Base-by-base conservation (phyloP, 1,140 invertebrate species). In the Neoseiulus cucumeris region DNA sequence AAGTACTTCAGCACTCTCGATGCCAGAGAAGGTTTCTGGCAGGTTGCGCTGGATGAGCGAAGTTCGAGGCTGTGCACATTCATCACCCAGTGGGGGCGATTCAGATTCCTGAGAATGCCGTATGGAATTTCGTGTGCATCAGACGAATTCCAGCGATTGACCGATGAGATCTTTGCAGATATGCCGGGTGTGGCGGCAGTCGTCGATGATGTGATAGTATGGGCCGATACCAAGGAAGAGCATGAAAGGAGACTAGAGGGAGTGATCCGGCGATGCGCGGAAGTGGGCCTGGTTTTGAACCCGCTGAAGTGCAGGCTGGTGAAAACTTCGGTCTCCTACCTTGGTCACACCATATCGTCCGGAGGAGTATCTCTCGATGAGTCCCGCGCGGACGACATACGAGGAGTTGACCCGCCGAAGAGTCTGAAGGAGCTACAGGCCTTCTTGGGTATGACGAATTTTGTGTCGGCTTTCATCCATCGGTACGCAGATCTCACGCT, bases 1-100 rank as follows among this genome's bases (percentile, higher is more conserved):
- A 39, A 39, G 33, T 39, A 6, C 33, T 39, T 39, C 33, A 6
- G 55, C 22, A 70, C 55, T 7, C 18, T 76, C 9, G 73, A 76
- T 66, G 68, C 71, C 1, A 70, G 70, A 51, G 66, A 71, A 25
- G 74, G 74, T 17, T 75, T 73, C 69, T 75, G 72, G 70, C 71
- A 71, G 41, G 42, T 74, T 7, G 44, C 68, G 7, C 66, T 74
- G 6, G 70, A 73, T 12, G 67, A 55, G 28, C 59, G 47, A 25
- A 64, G 66, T n/a, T 66, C 64, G 30, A 70, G 71, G 44, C 64
- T 69, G 2, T 69, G 68, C 9, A 72, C 71, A 0, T 69, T 71
- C 64, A 72, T 70, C 33, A 70, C 66, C 1, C 70, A 70, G 22
- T 72, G 70, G 71, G 72, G 69, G 0, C 30, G 69, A n/a, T 67